phyloP scores from a whole-genome alignment of 2,888 invertebrate genomes.

The Neria commutata region DNA sequence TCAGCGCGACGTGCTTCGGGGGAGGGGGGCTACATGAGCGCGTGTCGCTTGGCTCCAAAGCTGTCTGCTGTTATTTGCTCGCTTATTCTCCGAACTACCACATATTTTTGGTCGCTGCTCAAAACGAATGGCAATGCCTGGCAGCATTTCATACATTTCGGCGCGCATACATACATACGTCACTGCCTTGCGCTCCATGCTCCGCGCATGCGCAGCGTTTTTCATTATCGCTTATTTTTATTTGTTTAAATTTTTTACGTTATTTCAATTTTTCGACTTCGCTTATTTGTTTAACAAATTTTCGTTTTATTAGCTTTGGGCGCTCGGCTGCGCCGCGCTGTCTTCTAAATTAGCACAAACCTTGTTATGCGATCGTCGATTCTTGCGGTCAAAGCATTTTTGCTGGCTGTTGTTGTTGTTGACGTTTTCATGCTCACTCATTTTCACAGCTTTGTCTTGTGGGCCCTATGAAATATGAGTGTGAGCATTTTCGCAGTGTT shows the following conservation, averaged over 20 bases:
- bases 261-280: not conserved
- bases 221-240: too few relatives aligned
- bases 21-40: too few relatives aligned
- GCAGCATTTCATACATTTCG: too few relatives aligned
- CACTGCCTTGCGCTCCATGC: too few relatives aligned
- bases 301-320: not conserved
- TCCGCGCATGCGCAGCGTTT: too few relatives aligned
- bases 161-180: too few relatives aligned
- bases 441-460: not conserved
- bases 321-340: not conserved
- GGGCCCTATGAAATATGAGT: not conserved
- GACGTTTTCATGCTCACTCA: not conserved
- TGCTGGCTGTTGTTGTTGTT: conserved; percentile 4
- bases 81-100: too few relatives aligned
- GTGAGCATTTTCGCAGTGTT: not conserved
- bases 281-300: not conserved
- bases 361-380: not conserved
- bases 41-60: too few relatives aligned
- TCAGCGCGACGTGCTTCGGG: not conserved
- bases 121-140: too few relatives aligned
- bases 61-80: too few relatives aligned
- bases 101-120: too few relatives aligned
- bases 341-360: conserved; percentile 9
- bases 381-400: too few relatives aligned
- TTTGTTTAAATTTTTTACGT: not conserved